Conservation (phyloP, 2,113 vertebrate species). For the Colaptes auratus region DNA sequence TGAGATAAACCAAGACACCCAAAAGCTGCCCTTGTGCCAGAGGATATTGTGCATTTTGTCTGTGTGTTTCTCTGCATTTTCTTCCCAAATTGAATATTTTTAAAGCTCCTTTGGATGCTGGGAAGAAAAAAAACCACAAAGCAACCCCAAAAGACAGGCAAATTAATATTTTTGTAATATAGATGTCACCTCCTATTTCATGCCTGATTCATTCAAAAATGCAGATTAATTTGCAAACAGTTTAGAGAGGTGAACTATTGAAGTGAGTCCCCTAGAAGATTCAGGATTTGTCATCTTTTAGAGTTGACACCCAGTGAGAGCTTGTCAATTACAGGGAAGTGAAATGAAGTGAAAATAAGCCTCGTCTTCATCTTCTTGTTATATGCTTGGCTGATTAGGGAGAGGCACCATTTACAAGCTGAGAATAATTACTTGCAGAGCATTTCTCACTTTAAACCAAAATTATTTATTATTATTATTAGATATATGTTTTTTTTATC, state of each 20-base stretch:
- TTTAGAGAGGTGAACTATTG: constrained; percentile 88
- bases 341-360: constrained; percentile 96
- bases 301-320: constrained; percentile 91
- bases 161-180: constrained; percentile 83
- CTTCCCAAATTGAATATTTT: constrained; percentile 68
- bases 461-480: constrained; percentile 77
- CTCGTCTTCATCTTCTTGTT: constrained; percentile 99
- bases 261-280: constrained; percentile 88
- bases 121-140: background rate
- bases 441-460: constrained; percentile 83
- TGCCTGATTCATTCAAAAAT: constrained; percentile 90
- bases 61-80: constrained; percentile 25
- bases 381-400: constrained; percentile 89
- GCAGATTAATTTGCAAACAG: constrained; percentile 93
- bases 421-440: constrained; percentile 92
- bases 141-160: constrained; percentile 55
- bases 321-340: constrained; percentile 97
- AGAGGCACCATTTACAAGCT: constrained; percentile 92
- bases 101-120: constrained; percentile 59
- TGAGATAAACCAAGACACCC: constrained; percentile 1
- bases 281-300: constrained; percentile 96
- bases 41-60: background rate
- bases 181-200: constrained; percentile 80
- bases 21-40: constrained; percentile 23
- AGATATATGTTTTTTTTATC: constrained; percentile 47